Evolutionary conservation across 2,113 vertebrate genomes (phyloP).

Genomic region (Uria aalge): DNA sequence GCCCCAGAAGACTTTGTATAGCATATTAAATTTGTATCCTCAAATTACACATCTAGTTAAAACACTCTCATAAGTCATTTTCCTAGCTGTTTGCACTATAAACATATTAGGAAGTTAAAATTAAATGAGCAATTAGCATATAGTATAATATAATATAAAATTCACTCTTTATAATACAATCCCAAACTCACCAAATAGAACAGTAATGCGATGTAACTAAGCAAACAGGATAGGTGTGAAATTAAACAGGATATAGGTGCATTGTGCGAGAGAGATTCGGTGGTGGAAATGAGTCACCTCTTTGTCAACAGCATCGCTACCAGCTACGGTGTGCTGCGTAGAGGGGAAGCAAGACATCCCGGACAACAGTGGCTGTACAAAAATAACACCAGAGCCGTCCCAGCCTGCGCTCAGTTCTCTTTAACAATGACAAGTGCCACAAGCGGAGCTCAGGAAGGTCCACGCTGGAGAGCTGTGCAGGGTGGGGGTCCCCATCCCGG

Average conservation of each 20-base stretch:
- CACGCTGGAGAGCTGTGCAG: neutral
- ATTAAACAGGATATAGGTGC: conserved; percentile 50
- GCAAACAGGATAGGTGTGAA: conserved; percentile 62
- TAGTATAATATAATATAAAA: neutral
- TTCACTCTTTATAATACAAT: neutral
- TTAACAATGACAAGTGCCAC: neutral
- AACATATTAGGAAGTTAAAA: neutral
- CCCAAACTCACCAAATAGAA: neutral
- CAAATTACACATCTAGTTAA: conserved; percentile 4
- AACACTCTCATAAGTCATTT: neutral
- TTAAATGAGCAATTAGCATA: conserved; percentile 23
- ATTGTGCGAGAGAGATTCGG: neutral
- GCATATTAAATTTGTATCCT: neutral
- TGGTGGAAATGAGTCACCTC: conserved; percentile 56
- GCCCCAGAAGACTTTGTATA: neutral
- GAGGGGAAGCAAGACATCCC: neutral
- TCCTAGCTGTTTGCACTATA: conserved; percentile 2
- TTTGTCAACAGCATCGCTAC: neutral
- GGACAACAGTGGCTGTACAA: neutral
- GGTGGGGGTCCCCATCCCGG: neutral
- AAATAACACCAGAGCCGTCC: neutral
- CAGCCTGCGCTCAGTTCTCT: neutral
- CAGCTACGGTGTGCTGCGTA: neutral
- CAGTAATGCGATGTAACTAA: neutral
- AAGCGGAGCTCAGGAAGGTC: neutral